These are phyloP conservation scores for Empis stercorea DNA, from an alignment of 2,888 invertebrate species.

Conservation along the genomic window DNA sequence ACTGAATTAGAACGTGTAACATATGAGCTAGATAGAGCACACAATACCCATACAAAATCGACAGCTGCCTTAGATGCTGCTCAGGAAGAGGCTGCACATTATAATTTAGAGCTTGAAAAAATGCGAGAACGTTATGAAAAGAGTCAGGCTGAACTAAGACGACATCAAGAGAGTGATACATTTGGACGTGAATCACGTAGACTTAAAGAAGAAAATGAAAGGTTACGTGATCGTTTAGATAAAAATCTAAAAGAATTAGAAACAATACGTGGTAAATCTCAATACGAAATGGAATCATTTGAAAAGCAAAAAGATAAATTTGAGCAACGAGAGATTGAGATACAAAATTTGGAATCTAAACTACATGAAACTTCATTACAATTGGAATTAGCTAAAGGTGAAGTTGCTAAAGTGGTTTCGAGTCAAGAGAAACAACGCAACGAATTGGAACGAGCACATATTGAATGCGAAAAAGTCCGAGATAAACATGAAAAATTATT, in stretches of 20 bases:
- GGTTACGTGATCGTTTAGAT: conserved; percentile 65
- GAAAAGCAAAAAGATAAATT: conserved; percentile 65
- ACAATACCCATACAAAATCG: conserved; percentile 73
- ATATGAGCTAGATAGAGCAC: conserved; percentile 75
- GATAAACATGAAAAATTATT: conserved; percentile 73
- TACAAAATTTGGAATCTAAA: conserved; percentile 63
- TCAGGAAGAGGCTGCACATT: conserved; percentile 76
- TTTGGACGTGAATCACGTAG: conserved; percentile 67
- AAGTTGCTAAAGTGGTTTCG: conserved; percentile 58
- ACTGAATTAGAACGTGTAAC: conserved; percentile 73
- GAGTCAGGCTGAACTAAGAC: conserved; percentile 65
- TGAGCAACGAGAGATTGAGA: conserved; percentile 59
- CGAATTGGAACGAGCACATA: conserved; percentile 71
- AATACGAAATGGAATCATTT: conserved; percentile 57
- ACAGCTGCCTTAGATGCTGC: conserved; percentile 77
- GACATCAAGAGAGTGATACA: conserved; percentile 69
- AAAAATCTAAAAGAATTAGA: conserved; percentile 71
- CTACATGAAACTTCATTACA: conserved; percentile 71
- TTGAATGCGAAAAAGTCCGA: conserved; percentile 78
- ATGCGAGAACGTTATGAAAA: conserved; percentile 85
- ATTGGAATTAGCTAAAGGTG: conserved; percentile 64
- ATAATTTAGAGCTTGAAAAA: conserved; percentile 79
- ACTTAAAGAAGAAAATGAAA: conserved; percentile 68
- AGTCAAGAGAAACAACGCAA: conserved; percentile 67
- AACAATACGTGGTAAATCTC: conserved; percentile 66